A percentile compares a stretch with the other conserved stretches of the same genome.
Evolutionary conservation across 2,888 invertebrate species (phyloP).

Genomic region (Brachylomia viminalis): DNA sequence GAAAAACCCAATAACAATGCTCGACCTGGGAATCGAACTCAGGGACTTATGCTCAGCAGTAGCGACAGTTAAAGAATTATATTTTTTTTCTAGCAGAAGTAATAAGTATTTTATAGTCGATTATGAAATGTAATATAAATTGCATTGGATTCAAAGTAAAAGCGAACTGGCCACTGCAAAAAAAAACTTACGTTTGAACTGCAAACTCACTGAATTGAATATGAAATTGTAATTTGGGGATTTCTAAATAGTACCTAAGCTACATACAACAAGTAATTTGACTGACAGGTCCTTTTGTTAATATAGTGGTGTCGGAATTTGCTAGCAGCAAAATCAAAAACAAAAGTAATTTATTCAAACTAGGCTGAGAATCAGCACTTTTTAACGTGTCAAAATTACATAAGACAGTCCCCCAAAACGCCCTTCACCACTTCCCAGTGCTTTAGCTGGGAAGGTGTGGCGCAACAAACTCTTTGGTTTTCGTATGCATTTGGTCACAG

Average conservation of each 20-base stretch:
- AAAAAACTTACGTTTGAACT: constrained; percentile 21
- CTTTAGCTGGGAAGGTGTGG: too few species aligned
- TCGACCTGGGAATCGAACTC: background rate
- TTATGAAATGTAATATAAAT: constrained; percentile 21
- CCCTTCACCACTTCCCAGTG: too few species aligned
- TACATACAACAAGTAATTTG: background rate
- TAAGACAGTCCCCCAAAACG: too few species aligned
- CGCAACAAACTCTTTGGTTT: too few species aligned
- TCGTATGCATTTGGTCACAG: too few species aligned
- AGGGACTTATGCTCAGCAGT: too few species aligned
- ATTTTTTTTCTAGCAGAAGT: background rate
- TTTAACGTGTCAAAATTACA: too few species aligned
- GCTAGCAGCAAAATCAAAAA: background rate
- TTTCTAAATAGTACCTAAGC: constrained; percentile 1
- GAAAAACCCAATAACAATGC: background rate
- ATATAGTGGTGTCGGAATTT: background rate
- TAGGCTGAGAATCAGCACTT: too few species aligned
- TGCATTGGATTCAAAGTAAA: constrained; percentile 57
- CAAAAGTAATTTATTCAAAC: too few species aligned
- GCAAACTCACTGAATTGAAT: constrained; percentile 56
- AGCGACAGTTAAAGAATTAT: background rate
- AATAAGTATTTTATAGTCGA: background rate
- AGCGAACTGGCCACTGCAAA: constrained; percentile 44
- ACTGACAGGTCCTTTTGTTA: constrained; percentile 20
- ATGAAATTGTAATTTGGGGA: constrained; percentile 18